Percentiles rank a stretch among this genome's conserved stretches.
These are phyloP conservation scores for Timema cristinae DNA, from an alignment of 2,888 invertebrate species.

Conservation along the genomic window DNA sequence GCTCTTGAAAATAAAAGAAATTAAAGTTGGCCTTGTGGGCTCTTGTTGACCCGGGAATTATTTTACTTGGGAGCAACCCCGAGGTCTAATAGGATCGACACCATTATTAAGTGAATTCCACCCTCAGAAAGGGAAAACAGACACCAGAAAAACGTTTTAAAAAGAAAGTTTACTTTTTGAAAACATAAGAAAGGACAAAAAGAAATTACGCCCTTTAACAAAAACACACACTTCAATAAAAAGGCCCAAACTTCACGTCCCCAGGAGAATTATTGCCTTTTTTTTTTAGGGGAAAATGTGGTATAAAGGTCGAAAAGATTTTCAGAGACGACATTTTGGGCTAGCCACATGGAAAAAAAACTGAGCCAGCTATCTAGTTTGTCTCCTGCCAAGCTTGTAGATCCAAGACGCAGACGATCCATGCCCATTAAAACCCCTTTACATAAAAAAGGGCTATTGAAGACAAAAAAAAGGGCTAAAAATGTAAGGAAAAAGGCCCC, in stretches of 20 bases:
- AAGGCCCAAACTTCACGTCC: conserved; percentile 16
- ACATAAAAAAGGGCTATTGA: background rate
- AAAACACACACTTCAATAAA: conserved; percentile 18
- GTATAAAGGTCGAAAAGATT: background rate
- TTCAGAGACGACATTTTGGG: background rate
- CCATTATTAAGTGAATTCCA: conserved; percentile 3
- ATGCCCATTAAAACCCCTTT: conserved; percentile 16
- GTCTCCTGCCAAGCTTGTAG: conserved; percentile 29
- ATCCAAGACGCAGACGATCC: conserved; percentile 21
- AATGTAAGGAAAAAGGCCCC: too few relatives aligned
- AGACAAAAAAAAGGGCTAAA: too few relatives aligned
- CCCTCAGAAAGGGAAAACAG: background rate
- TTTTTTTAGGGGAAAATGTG: background rate
- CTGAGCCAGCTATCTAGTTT: conserved; percentile 23
- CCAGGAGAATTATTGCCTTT: conserved; percentile 7
- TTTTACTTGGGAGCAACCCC: background rate
- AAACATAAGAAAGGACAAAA: background rate
- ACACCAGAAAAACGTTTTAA: conserved; percentile 6
- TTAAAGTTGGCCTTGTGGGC: background rate
- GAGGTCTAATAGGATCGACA: conserved; percentile 2
- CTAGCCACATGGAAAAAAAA: conserved; percentile 23
- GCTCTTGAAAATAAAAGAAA: background rate
- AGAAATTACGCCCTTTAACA: background rate
- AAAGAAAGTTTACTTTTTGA: background rate
- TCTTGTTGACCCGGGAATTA: background rate